Conservation (phyloP, 2,888 invertebrate genomes). For the Philereme transversata region DNA sequence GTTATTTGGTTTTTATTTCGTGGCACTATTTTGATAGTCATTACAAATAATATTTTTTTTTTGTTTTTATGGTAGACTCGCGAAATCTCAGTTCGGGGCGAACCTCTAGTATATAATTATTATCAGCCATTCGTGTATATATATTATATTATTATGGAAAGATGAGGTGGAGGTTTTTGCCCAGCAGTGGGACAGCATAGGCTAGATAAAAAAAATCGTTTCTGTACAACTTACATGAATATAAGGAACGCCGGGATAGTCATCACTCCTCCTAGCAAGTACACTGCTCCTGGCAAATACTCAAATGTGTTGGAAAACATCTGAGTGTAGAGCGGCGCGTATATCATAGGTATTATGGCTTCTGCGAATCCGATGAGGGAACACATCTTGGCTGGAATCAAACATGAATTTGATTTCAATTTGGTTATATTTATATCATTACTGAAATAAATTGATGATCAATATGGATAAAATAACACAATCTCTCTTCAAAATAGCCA, state of each 20-base stretch:
- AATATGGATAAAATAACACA: too few relatives aligned
- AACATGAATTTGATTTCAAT: too few relatives aligned
- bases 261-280: constrained; percentile 74
- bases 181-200: not conserved
- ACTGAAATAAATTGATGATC: not conserved
- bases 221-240: constrained; percentile 66
- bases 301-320: constrained; percentile 73
- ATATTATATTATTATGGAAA: too few relatives aligned
- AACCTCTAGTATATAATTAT: too few relatives aligned
- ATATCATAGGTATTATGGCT: constrained; percentile 76
- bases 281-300: constrained; percentile 77
- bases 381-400: constrained; percentile 75
- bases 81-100: too few relatives aligned
- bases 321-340: constrained; percentile 78
- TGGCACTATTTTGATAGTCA: too few relatives aligned
- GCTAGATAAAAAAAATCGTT: not conserved
- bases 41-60: too few relatives aligned
- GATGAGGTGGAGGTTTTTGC: not conserved
- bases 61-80: too few relatives aligned
- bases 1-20: too few relatives aligned
- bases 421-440: not conserved
- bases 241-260: constrained; percentile 74
- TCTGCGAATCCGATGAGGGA: constrained; percentile 84
- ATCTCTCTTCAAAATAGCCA: too few relatives aligned
- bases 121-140: too few relatives aligned